phyloP scores from a whole-genome alignment of 2,888 invertebrate genomes.

The Cantharis lateralis region DNA sequence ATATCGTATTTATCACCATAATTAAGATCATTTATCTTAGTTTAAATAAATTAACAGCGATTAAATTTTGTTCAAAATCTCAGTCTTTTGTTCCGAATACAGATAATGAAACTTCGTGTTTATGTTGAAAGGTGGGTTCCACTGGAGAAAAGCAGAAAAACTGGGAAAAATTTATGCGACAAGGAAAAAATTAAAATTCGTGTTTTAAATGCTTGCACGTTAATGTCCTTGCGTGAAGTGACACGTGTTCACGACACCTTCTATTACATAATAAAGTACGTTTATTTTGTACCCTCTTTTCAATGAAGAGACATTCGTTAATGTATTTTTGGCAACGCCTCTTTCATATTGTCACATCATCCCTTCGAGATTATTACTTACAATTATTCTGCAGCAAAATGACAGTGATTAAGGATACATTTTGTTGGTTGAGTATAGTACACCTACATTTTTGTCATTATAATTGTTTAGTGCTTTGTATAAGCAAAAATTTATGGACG shows the following conservation, averaged over 20 bases:
- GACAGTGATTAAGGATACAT: slow-evolving; percentile 11
- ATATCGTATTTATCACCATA: slow-evolving; percentile 20
- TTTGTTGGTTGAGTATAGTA: not conserved
- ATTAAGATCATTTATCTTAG: slow-evolving; percentile 18
- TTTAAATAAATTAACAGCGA: slow-evolving; percentile 15
- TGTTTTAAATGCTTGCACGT: not conserved
- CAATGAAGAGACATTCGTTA: slow-evolving; percentile 26
- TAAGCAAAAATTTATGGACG: not conserved
- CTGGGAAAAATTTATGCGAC: not conserved
- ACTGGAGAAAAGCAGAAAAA: not conserved
- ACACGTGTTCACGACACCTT: slow-evolving; percentile 37
- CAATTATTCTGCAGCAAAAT: slow-evolving; percentile 8
- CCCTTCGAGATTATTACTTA: slow-evolving; percentile 22
- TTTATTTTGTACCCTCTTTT: slow-evolving; percentile 33
- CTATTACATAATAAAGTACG: slow-evolving; percentile 34
- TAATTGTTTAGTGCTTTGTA: not conserved
- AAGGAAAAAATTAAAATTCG: not conserved
- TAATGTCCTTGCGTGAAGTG: slow-evolving; percentile 27
- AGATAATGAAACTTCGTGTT: not conserved
- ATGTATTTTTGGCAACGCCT: slow-evolving; percentile 28
- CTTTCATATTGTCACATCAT: slow-evolving; percentile 30
- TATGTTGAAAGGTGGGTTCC: not conserved
- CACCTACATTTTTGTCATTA: not conserved
- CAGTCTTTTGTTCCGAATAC: not conserved
- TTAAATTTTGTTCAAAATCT: not conserved